Base-by-base conservation (phyloP, 2,888 invertebrate species). In the Automeris io region DNA sequence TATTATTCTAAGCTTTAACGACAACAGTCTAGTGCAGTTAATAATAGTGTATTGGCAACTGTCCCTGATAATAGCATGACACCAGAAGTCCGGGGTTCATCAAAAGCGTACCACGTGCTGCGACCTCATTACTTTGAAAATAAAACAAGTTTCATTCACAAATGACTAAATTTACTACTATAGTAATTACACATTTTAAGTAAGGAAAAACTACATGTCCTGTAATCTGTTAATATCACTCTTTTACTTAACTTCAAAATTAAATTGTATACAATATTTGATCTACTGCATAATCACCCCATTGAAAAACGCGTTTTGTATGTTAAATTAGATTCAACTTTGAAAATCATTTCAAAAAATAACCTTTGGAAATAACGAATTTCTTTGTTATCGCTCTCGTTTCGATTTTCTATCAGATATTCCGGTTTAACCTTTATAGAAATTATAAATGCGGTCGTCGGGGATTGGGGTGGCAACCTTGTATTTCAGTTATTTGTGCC, bases 401-500 rank as follows among this genome's bases (percentile, higher is more conserved):
- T 80, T 75, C 69, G 69, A 77, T 75, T 76, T 75, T 72, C 61
- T 58, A 72, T 77, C 74, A 62, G 68, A 70, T 78, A 82, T 82
- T 81, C 75, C 65, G 70, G 76, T 78, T 74, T 82, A 83, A 85
- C 83, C 83, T 85, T 82, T 82, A 73, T 69, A 70, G 66, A 76
- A 76, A 82, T 83, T 83, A 81, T 77, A 80, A 83, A 81, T 78
- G 80, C 76, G 81, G 79, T 78, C 73, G 75, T 61, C 51, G 69
- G 70, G 74, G 77, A 70, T 68, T 63, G 70, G 80, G 83, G 81
- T 80, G 82, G 85, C 75, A 85, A 85, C 85, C 85, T 83, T 86
- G 85, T 80, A 70, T 81, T 77, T 82, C 72, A 83, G 79, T 78
- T 86, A 86, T 86, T 85, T 86, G 85, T 83, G 82, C 75, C 68